These are phyloP conservation scores for Blastomussa wellsi DNA, from an alignment of 92 coral and sea anemone species.

Conservation along the genomic window DNA sequence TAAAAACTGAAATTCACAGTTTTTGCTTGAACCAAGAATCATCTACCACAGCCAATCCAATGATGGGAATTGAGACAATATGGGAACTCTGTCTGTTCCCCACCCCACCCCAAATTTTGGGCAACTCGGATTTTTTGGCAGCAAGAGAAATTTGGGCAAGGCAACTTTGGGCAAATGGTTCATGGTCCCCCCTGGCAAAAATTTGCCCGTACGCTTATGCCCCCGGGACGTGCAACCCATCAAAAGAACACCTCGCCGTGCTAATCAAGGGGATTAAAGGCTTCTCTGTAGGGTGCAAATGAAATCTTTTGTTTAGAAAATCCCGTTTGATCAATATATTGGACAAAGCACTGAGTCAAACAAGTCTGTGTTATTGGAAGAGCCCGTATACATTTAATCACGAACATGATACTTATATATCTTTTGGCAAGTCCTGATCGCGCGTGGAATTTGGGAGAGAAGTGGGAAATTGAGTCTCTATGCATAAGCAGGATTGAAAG, in stretches of 20 bases:
- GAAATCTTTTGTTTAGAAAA: constrained; percentile 19
- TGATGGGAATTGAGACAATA: too few relatives aligned
- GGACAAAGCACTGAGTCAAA: constrained; percentile 15
- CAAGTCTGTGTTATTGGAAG: background rate
- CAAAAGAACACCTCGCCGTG: background rate
- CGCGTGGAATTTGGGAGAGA: background rate
- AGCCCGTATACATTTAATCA: background rate
- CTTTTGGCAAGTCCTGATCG: background rate
- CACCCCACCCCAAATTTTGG: too few relatives aligned
- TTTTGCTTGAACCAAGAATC: too few relatives aligned
- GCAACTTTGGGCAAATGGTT: too few relatives aligned
- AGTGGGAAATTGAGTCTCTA: background rate
- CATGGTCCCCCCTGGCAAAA: too few relatives aligned
- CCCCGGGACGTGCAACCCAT: background rate
- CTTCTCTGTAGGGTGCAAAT: constrained; percentile 13
- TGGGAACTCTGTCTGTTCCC: too few relatives aligned
- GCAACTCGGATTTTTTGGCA: too few relatives aligned
- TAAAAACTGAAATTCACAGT: too few relatives aligned
- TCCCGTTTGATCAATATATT: background rate
- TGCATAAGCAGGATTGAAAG: background rate
- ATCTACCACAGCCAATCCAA: too few relatives aligned
- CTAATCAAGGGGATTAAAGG: constrained; percentile 24
- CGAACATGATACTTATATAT: background rate
- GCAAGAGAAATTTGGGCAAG: too few relatives aligned
- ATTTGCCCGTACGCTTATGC: too few relatives aligned